phyloP scores from a whole-genome alignment of 2,797 vertebrate genomes.

The Girardinus metallicus region DNA sequence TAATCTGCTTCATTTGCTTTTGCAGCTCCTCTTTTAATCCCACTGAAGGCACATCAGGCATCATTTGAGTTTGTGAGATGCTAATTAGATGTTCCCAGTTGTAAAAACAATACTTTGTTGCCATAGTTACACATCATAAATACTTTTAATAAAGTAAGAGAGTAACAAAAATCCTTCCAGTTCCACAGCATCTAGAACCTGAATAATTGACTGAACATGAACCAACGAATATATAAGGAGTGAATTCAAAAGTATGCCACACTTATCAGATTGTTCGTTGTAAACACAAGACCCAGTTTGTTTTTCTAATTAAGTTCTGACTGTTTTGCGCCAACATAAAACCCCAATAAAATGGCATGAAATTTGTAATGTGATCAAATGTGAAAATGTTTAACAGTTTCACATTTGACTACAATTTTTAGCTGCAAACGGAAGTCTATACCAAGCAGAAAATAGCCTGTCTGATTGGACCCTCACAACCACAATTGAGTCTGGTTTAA shows the following conservation, averaged over 20 bases:
- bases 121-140: background rate
- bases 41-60: background rate
- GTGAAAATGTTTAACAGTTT: background rate
- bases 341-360: background rate
- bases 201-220: background rate
- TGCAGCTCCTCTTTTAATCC: background rate
- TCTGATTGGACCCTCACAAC: background rate
- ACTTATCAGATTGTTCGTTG: background rate
- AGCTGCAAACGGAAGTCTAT: background rate
- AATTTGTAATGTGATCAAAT: background rate
- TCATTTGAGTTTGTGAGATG: background rate
- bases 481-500: background rate
- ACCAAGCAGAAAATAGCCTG: background rate
- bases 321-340: background rate
- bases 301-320: background rate
- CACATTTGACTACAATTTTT: background rate
- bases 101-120: background rate
- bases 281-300: too few species aligned
- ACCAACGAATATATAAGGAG: background rate
- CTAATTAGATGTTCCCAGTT: background rate
- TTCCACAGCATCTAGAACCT: background rate
- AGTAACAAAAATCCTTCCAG: background rate
- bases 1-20: background rate
- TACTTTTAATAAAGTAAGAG: background rate
- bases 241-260: background rate